These are phyloP conservation scores for Catharus fuscescens DNA, from an alignment of 2,113 vertebrate species.

Conservation along the genomic window DNA sequence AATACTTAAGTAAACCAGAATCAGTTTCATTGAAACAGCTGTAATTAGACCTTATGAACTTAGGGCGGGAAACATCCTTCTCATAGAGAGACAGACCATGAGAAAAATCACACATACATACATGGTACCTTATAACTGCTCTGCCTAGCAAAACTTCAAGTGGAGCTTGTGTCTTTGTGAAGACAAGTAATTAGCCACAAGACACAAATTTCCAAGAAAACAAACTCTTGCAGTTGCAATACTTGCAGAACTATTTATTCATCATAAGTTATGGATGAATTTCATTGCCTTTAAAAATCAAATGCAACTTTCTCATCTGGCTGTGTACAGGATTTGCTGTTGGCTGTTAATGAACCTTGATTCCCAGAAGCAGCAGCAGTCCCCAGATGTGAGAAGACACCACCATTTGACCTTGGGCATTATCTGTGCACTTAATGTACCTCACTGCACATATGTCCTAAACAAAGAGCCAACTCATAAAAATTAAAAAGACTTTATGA, in stretches of 20 bases:
- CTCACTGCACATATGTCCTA: background rate
- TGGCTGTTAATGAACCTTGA: background rate
- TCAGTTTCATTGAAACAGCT: background rate
- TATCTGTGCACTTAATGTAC: background rate
- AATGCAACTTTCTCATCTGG: background rate
- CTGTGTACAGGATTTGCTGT: background rate
- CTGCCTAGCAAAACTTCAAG: background rate
- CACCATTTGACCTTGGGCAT: background rate
- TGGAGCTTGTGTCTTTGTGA: background rate
- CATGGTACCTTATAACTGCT: background rate
- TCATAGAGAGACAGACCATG: background rate
- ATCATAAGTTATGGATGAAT: background rate
- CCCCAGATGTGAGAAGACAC: background rate
- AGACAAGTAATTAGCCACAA: background rate
- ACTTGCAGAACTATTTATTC: background rate
- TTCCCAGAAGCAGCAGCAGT: background rate
- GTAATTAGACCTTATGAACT: background rate
- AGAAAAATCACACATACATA: background rate
- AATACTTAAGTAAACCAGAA: background rate
- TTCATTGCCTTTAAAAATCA: background rate
- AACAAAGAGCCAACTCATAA: conserved; percentile 3
- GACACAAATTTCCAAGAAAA: background rate
- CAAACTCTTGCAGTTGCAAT: background rate
- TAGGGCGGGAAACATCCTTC: background rate
- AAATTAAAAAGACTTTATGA: background rate